These are phyloP conservation scores for Julus scandinavius DNA, from an alignment of 2,888 invertebrate species.

Conservation along the genomic window DNA sequence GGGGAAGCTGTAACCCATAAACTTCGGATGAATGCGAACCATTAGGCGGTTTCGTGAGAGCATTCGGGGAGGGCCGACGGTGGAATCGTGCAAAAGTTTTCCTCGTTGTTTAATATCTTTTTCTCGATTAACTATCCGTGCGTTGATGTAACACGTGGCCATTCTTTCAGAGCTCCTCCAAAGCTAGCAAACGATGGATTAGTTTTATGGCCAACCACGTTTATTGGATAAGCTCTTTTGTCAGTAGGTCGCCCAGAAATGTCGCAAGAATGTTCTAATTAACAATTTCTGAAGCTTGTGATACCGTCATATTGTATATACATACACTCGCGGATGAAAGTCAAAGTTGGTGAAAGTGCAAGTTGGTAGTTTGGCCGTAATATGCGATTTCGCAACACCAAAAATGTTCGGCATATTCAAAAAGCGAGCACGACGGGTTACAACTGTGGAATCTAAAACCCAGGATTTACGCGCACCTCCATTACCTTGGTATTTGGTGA, in stretches of 20 bases:
- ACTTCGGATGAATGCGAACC: slow-evolving; percentile 15
- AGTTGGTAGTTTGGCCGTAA: neutral
- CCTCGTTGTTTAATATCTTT: neutral
- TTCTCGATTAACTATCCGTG: neutral
- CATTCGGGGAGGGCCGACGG: neutral
- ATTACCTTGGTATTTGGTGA: slow-evolving; percentile 36
- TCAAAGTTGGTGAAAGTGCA: neutral
- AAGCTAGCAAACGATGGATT: neutral
- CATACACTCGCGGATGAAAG: neutral
- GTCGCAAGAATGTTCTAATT: neutral
- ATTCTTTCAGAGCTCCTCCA: neutral
- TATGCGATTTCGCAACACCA: neutral
- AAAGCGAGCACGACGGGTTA: neutral
- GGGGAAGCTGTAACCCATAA: slow-evolving; percentile 2
- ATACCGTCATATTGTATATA: too few relatives aligned
- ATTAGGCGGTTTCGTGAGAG: neutral
- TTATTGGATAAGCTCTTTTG: neutral
- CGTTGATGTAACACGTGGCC: neutral
- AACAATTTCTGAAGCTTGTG: neutral
- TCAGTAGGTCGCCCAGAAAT: neutral
- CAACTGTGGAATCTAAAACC: slow-evolving; percentile 26
- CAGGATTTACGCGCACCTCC: neutral
- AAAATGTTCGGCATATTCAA: slow-evolving; percentile 12
- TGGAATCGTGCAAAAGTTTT: slow-evolving; percentile 21
- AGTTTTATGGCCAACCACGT: neutral